Conservation (phyloP, 2,797 vertebrate species). For the Gambelia wislizenii region DNA sequence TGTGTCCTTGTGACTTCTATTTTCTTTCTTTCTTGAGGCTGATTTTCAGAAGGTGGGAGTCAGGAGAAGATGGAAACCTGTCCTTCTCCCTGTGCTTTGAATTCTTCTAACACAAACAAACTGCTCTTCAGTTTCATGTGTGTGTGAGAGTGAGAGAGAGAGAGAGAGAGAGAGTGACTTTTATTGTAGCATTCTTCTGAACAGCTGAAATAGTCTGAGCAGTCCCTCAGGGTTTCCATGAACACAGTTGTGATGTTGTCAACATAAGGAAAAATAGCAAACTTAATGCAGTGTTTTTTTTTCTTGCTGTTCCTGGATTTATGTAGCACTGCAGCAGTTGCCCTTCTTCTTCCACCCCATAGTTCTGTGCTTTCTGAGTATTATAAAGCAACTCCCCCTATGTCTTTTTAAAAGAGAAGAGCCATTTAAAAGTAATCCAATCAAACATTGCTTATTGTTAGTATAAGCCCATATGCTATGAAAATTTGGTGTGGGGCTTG, state of each 20-base stretch:
- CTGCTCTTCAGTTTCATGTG: conserved; percentile 44
- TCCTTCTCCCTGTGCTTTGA: neutral
- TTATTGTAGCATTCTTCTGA: conserved; percentile 56
- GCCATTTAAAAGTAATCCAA: conserved; percentile 23
- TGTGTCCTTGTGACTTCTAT: neutral
- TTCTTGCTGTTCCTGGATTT: conserved; percentile 24
- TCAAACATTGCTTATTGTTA: conserved; percentile 35
- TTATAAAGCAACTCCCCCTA: neutral
- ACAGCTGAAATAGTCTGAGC: conserved; percentile 43
- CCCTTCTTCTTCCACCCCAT: conserved; percentile 7
- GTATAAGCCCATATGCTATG: conserved; percentile 1
- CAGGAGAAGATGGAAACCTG: conserved; percentile 4
- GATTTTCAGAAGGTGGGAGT: conserved; percentile 31
- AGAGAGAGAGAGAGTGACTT: conserved; percentile 22
- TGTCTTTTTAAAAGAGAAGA: conserved; percentile 19
- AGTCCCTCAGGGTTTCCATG: conserved; percentile 43
- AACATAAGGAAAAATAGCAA: conserved; percentile 56
- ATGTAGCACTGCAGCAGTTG: conserved; percentile 44
- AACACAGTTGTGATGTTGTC: conserved; percentile 51
- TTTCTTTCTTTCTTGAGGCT: conserved; percentile 29
- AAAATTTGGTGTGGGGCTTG: conserved; percentile 5
- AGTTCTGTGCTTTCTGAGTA: neutral
- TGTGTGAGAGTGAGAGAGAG: too few species aligned
- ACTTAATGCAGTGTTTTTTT: neutral
- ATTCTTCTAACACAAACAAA: conserved; percentile 58